phyloP scores from a whole-genome alignment of 1,140 invertebrate genomes.

The Drosophila hydei region DNA sequence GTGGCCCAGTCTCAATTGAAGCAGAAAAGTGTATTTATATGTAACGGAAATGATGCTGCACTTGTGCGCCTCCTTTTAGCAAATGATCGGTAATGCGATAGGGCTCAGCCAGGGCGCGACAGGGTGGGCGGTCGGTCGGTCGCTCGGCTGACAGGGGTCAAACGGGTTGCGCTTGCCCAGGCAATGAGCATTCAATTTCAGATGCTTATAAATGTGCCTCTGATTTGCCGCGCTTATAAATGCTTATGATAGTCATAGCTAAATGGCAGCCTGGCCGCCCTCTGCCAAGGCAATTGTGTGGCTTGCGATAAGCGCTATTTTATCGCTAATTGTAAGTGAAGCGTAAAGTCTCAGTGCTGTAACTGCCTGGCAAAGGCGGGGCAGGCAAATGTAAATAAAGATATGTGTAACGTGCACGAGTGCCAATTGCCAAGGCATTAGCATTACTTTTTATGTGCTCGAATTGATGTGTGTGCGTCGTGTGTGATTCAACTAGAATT shows the following conservation, averaged over 20 bases:
- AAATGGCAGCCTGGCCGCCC: not conserved
- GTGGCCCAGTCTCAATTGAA: constrained; percentile 73
- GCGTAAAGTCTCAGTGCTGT: constrained; percentile 50
- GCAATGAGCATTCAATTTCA: constrained; percentile 44
- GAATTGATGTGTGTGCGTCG: constrained; percentile 52
- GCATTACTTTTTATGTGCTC: constrained; percentile 69
- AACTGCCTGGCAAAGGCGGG: too few species aligned
- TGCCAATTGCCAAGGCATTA: constrained; percentile 49
- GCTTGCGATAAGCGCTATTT: constrained; percentile 61
- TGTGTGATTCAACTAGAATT: constrained; percentile 32
- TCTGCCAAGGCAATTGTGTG: constrained; percentile 30
- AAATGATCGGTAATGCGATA: constrained; percentile 53
- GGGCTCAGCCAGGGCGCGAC: not conserved
- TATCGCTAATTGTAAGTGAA: constrained; percentile 78
- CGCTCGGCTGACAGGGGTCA: constrained; percentile 3
- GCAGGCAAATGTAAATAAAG: constrained; percentile 43
- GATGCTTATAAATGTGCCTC: constrained; percentile 40
- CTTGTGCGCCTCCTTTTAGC: constrained; percentile 63
- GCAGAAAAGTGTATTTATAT: constrained; percentile 82
- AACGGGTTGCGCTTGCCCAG: constrained; percentile 29
- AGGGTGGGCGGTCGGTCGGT: not conserved
- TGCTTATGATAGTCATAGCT: constrained; percentile 58
- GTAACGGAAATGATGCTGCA: constrained; percentile 81
- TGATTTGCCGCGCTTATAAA: constrained; percentile 73
- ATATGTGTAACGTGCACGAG: constrained; percentile 50